Percentiles rank a stretch among this genome's conserved stretches.
Evolutionary conservation across 2,113 vertebrate species (phyloP).

Genomic region (Microcebus lehilahytsara): DNA sequence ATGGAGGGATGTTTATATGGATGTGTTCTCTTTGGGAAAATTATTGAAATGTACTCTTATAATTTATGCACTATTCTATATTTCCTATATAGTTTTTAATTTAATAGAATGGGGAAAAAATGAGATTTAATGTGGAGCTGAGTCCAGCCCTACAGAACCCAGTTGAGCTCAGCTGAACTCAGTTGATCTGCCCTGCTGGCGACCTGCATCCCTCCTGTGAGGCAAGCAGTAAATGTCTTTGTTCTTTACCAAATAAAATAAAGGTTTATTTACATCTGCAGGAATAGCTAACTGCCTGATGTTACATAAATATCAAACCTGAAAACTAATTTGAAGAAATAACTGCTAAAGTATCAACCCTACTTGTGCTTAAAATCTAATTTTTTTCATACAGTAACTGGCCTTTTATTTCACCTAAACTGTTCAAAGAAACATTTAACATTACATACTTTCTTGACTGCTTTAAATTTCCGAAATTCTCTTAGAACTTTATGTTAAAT

Average conservation of each 20-base stretch:
- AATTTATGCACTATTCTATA: not conserved
- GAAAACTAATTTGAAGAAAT: not conserved
- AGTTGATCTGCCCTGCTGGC: not conserved
- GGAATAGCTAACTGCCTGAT: not conserved
- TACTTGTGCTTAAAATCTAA: not conserved
- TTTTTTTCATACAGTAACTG: not conserved
- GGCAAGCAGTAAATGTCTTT: not conserved
- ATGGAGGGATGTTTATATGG: not conserved
- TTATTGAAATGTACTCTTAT: not conserved
- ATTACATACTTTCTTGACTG: not conserved
- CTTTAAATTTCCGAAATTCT: not conserved
- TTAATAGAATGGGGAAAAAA: not conserved
- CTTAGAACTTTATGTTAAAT: not conserved
- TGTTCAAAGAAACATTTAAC: not conserved
- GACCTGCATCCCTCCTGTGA: not conserved
- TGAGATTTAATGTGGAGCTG: not conserved
- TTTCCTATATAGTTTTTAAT: not conserved
- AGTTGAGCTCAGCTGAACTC: not conserved
- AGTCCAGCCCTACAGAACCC: not conserved
- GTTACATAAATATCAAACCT: not conserved
- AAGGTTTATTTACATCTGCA: not conserved
- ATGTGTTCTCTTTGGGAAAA: not conserved
- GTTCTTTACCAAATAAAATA: not conserved
- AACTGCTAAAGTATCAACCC: not conserved
- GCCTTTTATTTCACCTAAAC: not conserved